Evolutionary conservation across 2,113 vertebrate genomes (phyloP), one percentile per base, ranked within the genome.

Genomic region (Rhagologus leucostigma): DNA sequence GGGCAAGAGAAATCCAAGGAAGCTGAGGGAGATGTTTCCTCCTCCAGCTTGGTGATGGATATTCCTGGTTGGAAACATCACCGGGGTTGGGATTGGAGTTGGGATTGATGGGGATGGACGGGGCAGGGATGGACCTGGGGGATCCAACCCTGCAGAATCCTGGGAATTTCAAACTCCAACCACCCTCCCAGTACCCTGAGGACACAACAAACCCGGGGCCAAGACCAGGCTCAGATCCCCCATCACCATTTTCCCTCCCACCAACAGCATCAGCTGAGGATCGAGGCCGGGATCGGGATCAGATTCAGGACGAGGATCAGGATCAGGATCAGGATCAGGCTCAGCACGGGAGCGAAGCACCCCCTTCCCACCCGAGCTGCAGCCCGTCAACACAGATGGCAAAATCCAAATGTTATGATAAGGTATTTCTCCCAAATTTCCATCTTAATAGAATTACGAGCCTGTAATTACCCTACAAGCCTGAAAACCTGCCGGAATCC

Each of bases 391-490:
- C 88, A 90, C 89, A 92, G 94, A 96, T 96, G 97, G 95, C 93
- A 96, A 97, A 96, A 95, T 94, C 94, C 60, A 98, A 98, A 97
- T 97, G 95, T 96, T 97, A 89, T 96, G 94, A 97, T 96, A 96
- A 94, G 57, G 64, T 94, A 91, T 93, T 97, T 96, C 96, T 96
- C 93, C 94, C 95, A 92, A 96, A 94, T 96, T 97, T 97, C 96
- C 95, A 97, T 95, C 88, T 94, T 94, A 90, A 95, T 96, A 95
- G 96, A 98, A 97, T 97, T 97, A 97, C 76, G 95, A 97, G 95
- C 96, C 98, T 98, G 95, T 97, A 98, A 98, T 98, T 98, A 98
- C 84, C 96, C 91, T 97, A 93, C 92, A 96, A 97, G 96, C 96
- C 93, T 97, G 92, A 98, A 96, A 97, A 97, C 97, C 97, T 97